These are phyloP conservation scores for Camponotus pennsylvanicus DNA, from an alignment of 1,140 invertebrate genomes.

Conservation along the genomic window DNA sequence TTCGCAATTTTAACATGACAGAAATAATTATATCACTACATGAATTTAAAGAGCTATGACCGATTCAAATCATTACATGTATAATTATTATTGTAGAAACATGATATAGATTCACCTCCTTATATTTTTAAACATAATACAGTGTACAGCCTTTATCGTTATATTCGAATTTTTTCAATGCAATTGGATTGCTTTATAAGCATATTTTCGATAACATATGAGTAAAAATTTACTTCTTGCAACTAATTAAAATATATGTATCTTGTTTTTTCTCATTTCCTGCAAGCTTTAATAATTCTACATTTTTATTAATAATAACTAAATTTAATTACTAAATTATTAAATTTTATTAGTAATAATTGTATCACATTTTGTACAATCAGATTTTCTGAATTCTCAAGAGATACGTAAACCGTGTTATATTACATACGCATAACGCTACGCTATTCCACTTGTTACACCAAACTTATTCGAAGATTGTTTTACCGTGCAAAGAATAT, in stretches of 20 bases:
- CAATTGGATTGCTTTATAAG: background rate
- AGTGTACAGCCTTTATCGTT: background rate
- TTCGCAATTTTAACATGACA: background rate
- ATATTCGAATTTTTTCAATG: background rate
- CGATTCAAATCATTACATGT: background rate
- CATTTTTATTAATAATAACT: background rate
- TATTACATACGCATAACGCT: background rate
- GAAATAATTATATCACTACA: background rate
- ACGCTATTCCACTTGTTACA: background rate
- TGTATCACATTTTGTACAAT: background rate
- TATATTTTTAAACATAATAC: background rate
- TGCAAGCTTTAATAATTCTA: background rate
- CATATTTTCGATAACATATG: background rate
- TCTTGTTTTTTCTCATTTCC: no score
- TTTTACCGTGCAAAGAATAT: background rate
- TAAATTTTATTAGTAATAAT: background rate
- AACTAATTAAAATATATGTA: background rate
- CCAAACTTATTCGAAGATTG: background rate
- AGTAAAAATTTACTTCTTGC: background rate
- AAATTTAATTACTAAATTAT: background rate
- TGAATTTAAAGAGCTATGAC: background rate
- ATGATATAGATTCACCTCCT: background rate
- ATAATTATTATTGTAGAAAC: slow-evolving; percentile 14
- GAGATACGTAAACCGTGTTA: background rate
- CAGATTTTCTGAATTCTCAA: background rate